A percentile compares a stretch with the other conserved stretches of the same genome.
phyloP scores from a whole-genome alignment of 35 echinoderm and acorn worm species.

The Anneissia japonica region DNA sequence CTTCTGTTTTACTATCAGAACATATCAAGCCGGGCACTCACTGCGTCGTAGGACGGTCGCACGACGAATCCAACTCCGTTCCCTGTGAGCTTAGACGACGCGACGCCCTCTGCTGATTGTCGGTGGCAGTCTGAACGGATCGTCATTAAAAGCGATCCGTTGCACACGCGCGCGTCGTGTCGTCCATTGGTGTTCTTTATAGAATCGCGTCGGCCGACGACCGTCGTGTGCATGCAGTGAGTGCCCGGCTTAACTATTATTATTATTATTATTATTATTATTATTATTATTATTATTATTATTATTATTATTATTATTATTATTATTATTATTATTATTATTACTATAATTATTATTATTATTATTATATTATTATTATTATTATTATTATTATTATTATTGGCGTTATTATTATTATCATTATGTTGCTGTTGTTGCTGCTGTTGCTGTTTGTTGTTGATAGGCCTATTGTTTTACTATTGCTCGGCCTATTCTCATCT shows the following conservation, averaged over 20 bases:
- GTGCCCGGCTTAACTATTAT: not conserved
- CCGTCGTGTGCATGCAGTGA: too few species aligned
- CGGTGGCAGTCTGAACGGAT: too few species aligned
- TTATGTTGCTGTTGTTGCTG: not conserved
- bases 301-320: conserved; percentile 3
- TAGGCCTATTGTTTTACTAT: not conserved
- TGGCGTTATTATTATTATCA: not conserved
- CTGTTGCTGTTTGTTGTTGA: not conserved
- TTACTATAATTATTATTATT: not conserved
- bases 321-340: conserved; percentile 3
- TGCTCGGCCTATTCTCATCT: not conserved
- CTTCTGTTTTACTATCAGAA: too few species aligned
- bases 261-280: not conserved
- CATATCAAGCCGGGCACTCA: too few species aligned
- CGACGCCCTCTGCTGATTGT: too few species aligned
- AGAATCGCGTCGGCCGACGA: too few species aligned
- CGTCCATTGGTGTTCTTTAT: too few species aligned
- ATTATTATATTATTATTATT: conserved; percentile 3
- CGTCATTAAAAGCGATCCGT: too few species aligned
- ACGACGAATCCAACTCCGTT: too few species aligned
- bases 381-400: conserved; percentile 2
- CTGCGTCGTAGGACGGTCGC: too few species aligned
- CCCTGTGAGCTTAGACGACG: too few species aligned
- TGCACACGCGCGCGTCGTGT: too few species aligned
- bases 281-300: not conserved